A percentile compares a stretch with the other conserved stretches of the same genome.
Conservation (phyloP, 2,113 vertebrate genomes). For the Tamias sibiricus region DNA sequence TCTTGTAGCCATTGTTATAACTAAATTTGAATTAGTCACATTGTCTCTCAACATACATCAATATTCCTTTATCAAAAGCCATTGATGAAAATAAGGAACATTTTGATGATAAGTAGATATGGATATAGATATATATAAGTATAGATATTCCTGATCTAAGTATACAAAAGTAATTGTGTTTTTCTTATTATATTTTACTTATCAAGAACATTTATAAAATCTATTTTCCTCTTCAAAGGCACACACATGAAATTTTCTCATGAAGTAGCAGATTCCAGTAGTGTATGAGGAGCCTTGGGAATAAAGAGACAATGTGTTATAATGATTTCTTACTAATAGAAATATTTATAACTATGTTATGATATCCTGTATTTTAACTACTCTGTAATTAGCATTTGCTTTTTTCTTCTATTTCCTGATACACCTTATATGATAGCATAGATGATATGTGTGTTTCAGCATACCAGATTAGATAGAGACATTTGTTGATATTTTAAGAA, state of each 20-base stretch:
- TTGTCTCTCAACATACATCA: constrained; percentile 38
- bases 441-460: neutral
- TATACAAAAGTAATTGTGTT: neutral
- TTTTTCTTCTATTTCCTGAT: neutral
- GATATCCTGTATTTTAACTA: neutral
- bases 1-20: neutral
- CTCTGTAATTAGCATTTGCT: constrained; percentile 4
- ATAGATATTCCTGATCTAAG: constrained; percentile 35
- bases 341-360: neutral
- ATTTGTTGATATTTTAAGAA: constrained; percentile 7
- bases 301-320: neutral
- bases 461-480: neutral
- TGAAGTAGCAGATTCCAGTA: neutral
- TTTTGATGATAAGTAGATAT: constrained; percentile 15
- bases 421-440: neutral
- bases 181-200: constrained; percentile 40
- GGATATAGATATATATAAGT: neutral
- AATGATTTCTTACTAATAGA: neutral
- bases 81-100: constrained; percentile 32
- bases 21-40: constrained; percentile 64
- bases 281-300: neutral
- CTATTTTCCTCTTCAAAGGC: constrained; percentile 12
- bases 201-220: neutral
- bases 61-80: constrained; percentile 42
- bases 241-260: constrained; percentile 15